Evolutionary conservation across 2,888 invertebrate species (phyloP).

Genomic region (Gryllus longicercus): DNA sequence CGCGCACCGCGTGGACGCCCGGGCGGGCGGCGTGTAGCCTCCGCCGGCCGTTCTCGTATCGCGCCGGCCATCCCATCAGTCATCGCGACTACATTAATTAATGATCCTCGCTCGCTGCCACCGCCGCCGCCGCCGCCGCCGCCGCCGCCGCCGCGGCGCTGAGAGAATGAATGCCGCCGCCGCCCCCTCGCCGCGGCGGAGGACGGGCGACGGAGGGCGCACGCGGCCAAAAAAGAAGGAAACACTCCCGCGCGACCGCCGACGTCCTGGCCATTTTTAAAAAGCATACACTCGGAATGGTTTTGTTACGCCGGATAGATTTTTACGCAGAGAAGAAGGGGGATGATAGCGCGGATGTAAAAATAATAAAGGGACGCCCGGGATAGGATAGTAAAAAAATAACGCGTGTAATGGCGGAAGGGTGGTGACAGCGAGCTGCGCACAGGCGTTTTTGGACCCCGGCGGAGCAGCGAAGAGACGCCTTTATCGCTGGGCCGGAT

Average conservation of each 20-base stretch:
- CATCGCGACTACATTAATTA: conserved; percentile 17
- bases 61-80: conserved; percentile 8
- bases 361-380: neutral
- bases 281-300: conserved; percentile 9
- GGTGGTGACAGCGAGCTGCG: too few relatives aligned
- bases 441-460: too few relatives aligned
- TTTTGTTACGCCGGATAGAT: neutral
- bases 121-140: too few relatives aligned
- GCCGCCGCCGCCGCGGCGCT: conserved; percentile 20
- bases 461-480: too few relatives aligned
- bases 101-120: neutral
- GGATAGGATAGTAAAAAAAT: neutral
- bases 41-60: neutral
- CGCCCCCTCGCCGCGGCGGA: conserved; percentile 11
- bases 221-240: neutral
- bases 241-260: neutral
- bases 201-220: neutral
- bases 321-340: neutral
- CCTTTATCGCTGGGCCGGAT: neutral
- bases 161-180: conserved; percentile 18
- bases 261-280: conserved; percentile 4
- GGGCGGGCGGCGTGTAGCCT: neutral
- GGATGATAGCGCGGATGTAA: neutral
- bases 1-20: neutral
- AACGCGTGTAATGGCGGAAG: too few relatives aligned